Evolutionary conservation across 2,797 vertebrate genomes (phyloP).

Genomic region (Pangasius mekongensis): DNA sequence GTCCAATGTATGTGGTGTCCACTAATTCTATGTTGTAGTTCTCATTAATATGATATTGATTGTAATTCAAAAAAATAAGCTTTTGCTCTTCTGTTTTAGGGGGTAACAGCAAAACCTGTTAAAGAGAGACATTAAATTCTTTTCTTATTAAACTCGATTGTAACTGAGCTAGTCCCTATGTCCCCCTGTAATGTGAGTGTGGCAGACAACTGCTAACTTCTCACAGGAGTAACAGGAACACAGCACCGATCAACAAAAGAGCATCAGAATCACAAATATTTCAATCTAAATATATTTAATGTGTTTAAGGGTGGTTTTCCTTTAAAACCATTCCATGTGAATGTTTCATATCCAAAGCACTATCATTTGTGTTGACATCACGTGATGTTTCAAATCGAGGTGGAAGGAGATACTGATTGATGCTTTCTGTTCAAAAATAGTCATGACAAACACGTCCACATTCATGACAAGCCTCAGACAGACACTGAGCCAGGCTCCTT

Average conservation of each 20-base stretch:
- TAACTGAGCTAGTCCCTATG: not conserved
- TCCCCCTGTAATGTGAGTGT: not conserved
- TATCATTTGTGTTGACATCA: constrained; percentile 10
- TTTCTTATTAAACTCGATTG: not conserved
- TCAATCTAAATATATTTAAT: not conserved
- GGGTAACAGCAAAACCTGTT: not conserved
- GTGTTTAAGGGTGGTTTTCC: not conserved
- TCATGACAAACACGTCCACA: constrained; percentile 2
- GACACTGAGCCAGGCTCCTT: constrained; percentile 32
- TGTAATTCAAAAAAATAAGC: not conserved
- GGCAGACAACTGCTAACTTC: not conserved
- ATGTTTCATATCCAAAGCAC: constrained; percentile 1
- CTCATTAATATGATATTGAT: not conserved
- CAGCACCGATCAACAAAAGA: not conserved
- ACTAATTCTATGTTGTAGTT: not conserved
- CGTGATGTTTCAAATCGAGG: constrained; percentile 13
- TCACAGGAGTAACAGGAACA: not conserved
- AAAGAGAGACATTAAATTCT: not conserved
- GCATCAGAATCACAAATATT: not conserved
- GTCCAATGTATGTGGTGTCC: not conserved
- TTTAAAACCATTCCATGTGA: not conserved
- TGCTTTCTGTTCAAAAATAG: constrained; percentile 43
- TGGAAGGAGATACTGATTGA: constrained; percentile 23
- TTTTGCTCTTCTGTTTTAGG: not conserved
- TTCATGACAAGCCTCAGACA: constrained; percentile 24